Evolutionary conservation across 2,113 vertebrate species (phyloP).

Genomic region (Capreolus pygargus): DNA sequence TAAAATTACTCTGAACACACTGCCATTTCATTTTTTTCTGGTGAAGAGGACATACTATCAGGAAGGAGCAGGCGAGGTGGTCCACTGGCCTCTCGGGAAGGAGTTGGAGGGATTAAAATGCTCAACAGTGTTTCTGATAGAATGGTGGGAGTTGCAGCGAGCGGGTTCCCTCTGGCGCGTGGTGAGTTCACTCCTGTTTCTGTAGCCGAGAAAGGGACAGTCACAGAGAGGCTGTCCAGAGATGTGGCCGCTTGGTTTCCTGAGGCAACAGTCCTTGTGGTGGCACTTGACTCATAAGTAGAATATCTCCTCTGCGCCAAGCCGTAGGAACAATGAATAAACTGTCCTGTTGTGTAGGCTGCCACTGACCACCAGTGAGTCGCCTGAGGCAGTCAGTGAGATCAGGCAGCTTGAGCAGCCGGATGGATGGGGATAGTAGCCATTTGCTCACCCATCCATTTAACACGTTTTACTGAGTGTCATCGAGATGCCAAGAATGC

Average conservation of each 20-base stretch:
- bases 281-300: background rate
- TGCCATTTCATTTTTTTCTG: background rate
- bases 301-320: background rate
- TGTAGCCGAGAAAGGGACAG: background rate
- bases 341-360: background rate
- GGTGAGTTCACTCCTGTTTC: background rate
- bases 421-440: background rate
- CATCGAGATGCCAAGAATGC: background rate
- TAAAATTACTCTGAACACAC: background rate
- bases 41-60: background rate
- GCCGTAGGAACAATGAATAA: background rate
- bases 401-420: background rate
- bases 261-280: background rate
- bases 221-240: background rate
- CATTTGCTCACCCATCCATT: background rate
- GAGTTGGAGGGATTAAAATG: background rate
- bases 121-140: background rate
- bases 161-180: background rate
- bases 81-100: background rate
- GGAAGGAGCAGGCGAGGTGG: background rate
- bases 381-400: background rate
- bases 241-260: background rate
- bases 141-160: background rate
- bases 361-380: background rate
- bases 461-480: background rate